These are phyloP conservation scores for Lordiphosa andalusiaca DNA, from an alignment of 2,888 invertebrate genomes.

Conservation along the genomic window DNA sequence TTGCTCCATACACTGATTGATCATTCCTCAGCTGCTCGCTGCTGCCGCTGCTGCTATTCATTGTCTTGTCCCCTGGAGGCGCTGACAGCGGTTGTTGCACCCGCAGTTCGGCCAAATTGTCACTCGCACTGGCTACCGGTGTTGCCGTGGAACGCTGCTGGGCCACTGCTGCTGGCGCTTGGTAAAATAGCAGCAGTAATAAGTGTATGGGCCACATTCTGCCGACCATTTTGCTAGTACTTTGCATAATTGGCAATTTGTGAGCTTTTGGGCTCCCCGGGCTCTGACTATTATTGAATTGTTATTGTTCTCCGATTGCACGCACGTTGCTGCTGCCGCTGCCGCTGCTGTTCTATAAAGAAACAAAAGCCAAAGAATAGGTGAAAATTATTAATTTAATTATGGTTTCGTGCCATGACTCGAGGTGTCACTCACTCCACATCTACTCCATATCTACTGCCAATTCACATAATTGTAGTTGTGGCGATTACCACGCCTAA, in stretches of 20 bases:
- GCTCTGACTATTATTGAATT: conserved; percentile 41
- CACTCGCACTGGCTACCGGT: conserved; percentile 50
- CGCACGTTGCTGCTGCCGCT: background rate
- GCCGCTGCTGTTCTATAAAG: conserved; percentile 2
- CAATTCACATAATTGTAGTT: conserved; percentile 33
- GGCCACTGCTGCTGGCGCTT: conserved; percentile 14
- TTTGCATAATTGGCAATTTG: conserved; percentile 53
- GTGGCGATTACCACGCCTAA: conserved; percentile 35
- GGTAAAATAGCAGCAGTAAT: conserved; percentile 42
- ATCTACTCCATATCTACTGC: conserved; percentile 26
- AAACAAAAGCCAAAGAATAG: conserved; percentile 35
- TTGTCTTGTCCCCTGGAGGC: conserved; percentile 54
- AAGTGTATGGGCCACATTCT: conserved; percentile 50
- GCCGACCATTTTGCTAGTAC: conserved; percentile 45
- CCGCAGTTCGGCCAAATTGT: conserved; percentile 58
- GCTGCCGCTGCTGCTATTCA: conserved; percentile 54
- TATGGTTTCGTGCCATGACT: conserved; percentile 50
- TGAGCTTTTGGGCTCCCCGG: conserved; percentile 8
- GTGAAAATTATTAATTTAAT: conserved; percentile 53
- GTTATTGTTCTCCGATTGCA: conserved; percentile 29
- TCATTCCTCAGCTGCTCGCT: conserved; percentile 41
- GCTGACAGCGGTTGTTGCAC: conserved; percentile 33
- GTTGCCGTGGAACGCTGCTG: conserved; percentile 68
- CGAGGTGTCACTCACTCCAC: conserved; percentile 48
- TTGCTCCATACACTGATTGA: conserved; percentile 47